Base-by-base conservation (phyloP, 2,797 vertebrate species). In the Sebastolobus altivelis region DNA sequence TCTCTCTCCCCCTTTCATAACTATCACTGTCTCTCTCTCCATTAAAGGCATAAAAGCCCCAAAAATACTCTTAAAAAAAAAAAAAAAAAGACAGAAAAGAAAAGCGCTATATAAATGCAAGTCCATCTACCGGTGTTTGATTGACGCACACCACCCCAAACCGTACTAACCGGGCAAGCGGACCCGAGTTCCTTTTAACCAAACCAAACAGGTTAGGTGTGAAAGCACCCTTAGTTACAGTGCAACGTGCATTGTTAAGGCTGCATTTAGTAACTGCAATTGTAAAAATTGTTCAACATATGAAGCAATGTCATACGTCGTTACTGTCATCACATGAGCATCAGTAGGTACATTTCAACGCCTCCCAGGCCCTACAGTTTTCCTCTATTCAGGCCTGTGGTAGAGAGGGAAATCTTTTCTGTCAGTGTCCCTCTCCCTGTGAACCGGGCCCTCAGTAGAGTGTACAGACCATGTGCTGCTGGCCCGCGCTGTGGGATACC, bases 401-500 rank as follows among this genome's bases (percentile, higher is more conserved):
- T 69, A 75, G 71, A 72, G 68, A 79, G 60, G n/a, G 59, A 73
- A 61, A 49, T 69, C 33, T 65, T 72, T 68, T 67, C 72, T 75
- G 40, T 70, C 60, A 37, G 54, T 2, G 43, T 76, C 3, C 8
- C 49, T 87, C 62, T 62, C 33, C 27, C 56, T 55, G 13, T 70
- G 66, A 35, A 4, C 68, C 37, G 65, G 60, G 58, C 68, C 79
- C 71, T 71, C 46, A 65, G 71, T 65, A 12, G 75, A 82, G 49
- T 62, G 83, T 63, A 73, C 22, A 62, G 83, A 87, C 89, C 87
- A 89, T 91, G 89, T 92, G 92, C 82, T 85, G 61, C 81, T 85
- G 61, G 59, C 43, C 79, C 71, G 81, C 80, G 18, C 82, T 71
- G 90, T 88, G 91, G 92, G 92, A 93, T 86, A 87, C 70, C 90